Evolutionary conservation across 2,797 vertebrate genomes (phyloP), one percentile per base, ranked within the genome.

Genomic region (Galaxias olidus): DNA sequence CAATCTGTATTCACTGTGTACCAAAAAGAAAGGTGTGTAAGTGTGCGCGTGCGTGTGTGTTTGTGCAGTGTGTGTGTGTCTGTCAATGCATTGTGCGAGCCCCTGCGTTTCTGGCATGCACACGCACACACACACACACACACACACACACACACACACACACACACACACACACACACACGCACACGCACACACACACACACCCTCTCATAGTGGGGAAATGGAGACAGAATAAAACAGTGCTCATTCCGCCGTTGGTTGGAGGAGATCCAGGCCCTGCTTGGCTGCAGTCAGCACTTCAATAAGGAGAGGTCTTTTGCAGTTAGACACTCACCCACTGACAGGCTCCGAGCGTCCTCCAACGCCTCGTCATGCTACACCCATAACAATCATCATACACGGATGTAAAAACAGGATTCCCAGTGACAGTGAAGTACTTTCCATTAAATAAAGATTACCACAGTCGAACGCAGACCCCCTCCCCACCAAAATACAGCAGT

Each of bases 1-100:
- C 20, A 63, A 64, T 68, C 66, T 72, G 52, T 62, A 69, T 59
- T 68, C 72, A 66, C 57, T 59, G 66, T 66, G 74, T 75, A 64
- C 73, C 72, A 66, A 65, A 43, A 57, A 63, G 50, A 59, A 59
- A 60, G 4, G 56, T 44, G 43, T n/a, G 75, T 11, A 17, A 54
- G 69, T 8, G 67, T 56, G 51, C 45, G 20, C 61, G 50, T n/a
- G 20, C 11, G 45, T 54, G 50, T 41, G n/a, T n/a, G n/a, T n/a
- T n/a, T n/a, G n/a, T n/a, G n/a, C n/a, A n/a, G 30, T 57, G 47
- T 40, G 43, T 41, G 43, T 10, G 57, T 20, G 42, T 13, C 10
- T 64, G 10, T 44, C 43, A 46, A 17, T 11, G 4, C 50, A 17
- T 13, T n/a, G n/a, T n/a, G n/a, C n/a, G n/a, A n/a, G n/a, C n/a